Base-by-base conservation (phyloP, 2,888 invertebrate species). In the Abrostola triplasia region DNA sequence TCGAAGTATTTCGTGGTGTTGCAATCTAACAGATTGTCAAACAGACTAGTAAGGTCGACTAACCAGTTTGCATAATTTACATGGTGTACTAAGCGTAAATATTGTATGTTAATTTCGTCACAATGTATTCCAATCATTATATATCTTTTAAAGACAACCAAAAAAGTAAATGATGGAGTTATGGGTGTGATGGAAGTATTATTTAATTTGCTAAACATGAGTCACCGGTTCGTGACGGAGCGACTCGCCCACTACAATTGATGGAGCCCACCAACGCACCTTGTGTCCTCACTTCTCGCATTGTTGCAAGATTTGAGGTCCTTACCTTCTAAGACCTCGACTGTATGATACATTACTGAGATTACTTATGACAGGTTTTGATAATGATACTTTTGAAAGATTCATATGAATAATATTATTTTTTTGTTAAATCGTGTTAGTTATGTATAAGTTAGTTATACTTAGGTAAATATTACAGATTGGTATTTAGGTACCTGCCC, bases 321-420 rank as follows among this genome's bases (percentile, higher is more conserved):
- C 80, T 84, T 85, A 86, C 81, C 82, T 83, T 80, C 79, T 73
- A 84, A 75, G 77, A 82, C 81, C 83, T 78, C 85, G 85, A 86
- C 84, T 83, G 81, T 82, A 83, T 68, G 68, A 62, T 62, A 73
- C 67, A 76, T 72, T 73, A 73, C 64, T 70, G 64, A 73, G 50
- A 73, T 52, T 47, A 35, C 35, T 40, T 58, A 60, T 68, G 64
- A 67, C 68, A 53, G 49, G 62, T 60, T 70, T 64, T 74, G 52
- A 73, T 57, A 67, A 64, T 60, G 9, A 42, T 59, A 59, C 76
- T 60, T 44, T 48, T 50, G 48, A 49, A 59, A 58, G 0, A 42
- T 48, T 41, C 37, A 47, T 8, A 54, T 11, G 8, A 51, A 57
- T 50, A 41, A 50, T 56, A 48, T 38, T 24, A 24, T 24, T 24